Conservation (phyloP, 1,140 invertebrate species). For the Lepidurus apus region DNA sequence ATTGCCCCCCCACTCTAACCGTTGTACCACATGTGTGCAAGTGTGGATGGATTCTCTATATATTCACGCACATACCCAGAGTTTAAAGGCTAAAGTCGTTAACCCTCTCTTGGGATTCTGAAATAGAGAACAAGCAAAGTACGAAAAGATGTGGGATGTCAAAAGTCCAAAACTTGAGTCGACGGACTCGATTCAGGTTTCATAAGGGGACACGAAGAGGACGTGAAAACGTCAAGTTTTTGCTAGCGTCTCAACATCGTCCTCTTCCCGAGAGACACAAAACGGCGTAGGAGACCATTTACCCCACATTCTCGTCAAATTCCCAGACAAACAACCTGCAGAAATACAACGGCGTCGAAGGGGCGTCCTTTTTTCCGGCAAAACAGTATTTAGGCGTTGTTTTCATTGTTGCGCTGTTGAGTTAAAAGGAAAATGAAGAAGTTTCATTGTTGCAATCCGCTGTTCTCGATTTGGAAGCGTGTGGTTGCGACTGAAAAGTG, state of each 20-base stretch:
- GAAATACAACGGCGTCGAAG: not conserved
- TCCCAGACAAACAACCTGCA: not conserved
- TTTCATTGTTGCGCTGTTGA: not conserved
- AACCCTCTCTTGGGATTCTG: not conserved
- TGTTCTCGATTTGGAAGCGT: no score
- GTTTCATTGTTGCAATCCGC: no score
- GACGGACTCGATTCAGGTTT: conserved; percentile 8
- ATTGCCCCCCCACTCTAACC: not conserved
- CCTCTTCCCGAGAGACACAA: not conserved
- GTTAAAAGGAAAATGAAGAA: no score
- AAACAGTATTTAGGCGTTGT: not conserved
- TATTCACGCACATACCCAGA: conserved; percentile 1
- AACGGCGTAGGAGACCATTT: conserved; percentile 17
- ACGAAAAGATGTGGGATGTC: conserved; percentile 19
- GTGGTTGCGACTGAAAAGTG: no score
- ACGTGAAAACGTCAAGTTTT: not conserved
- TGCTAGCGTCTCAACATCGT: not conserved
- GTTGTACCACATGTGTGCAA: conserved; percentile 21
- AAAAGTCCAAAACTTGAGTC: not conserved
- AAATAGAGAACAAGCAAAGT: not conserved
- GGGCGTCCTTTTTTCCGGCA: not conserved
- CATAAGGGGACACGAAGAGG: not conserved
- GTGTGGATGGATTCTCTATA: not conserved
- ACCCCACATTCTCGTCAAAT: not conserved
- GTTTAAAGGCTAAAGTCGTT: conserved; percentile 15